Conservation (phyloP, 2,888 invertebrate species). For the Chloroclystis v-ata region DNA sequence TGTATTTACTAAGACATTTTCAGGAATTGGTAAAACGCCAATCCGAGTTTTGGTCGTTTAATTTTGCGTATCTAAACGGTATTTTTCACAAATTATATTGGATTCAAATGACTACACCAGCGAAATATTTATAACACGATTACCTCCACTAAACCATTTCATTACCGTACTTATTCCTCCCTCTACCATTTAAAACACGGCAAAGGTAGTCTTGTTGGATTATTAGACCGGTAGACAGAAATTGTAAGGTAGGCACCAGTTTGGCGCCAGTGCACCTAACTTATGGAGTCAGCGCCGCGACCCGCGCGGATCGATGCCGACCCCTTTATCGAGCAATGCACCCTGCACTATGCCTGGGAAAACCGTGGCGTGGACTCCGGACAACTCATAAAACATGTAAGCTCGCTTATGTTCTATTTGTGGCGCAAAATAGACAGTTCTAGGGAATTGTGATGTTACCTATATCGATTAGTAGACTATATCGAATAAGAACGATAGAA, state of each 20-base stretch:
- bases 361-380: constrained; percentile 40
- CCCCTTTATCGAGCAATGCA: constrained; percentile 74
- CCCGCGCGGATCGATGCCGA: constrained; percentile 68
- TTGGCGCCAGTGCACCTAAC: constrained; percentile 52
- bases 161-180: too few relatives aligned
- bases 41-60: too few relatives aligned
- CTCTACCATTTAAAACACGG: too few relatives aligned
- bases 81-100: too few relatives aligned
- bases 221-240: constrained; percentile 40
- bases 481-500: too few relatives aligned
- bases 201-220: constrained; percentile 13
- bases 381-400: constrained; percentile 20
- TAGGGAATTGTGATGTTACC: neutral
- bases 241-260: constrained; percentile 46
- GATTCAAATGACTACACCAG: too few relatives aligned
- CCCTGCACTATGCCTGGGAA: constrained; percentile 71
- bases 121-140: too few relatives aligned
- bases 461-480: too few relatives aligned
- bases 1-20: too few relatives aligned
- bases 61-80: too few relatives aligned
- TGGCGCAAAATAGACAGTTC: constrained; percentile 6
- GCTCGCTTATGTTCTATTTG: constrained; percentile 5
- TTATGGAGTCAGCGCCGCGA: constrained; percentile 46
- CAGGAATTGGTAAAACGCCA: too few relatives aligned
- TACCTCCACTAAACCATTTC: too few relatives aligned